A percentile compares a stretch with the other conserved stretches of the same genome.
phyloP scores from a whole-genome alignment of 2,113 vertebrate genomes.

The Cryptotis parvus region DNA sequence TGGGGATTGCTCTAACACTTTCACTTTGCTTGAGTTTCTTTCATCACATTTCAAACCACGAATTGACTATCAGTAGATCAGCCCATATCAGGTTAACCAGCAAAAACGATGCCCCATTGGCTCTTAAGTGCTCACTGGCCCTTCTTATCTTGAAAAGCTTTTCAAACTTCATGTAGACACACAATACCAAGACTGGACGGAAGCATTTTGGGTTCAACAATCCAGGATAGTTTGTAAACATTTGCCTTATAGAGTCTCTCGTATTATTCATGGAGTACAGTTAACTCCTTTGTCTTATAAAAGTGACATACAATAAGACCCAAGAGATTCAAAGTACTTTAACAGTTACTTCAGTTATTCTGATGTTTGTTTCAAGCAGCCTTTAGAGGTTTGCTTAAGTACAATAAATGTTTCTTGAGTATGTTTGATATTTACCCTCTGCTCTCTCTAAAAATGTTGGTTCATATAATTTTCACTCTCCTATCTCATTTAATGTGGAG shows the following conservation, averaged over 20 bases:
- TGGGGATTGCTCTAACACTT: conserved; percentile 27
- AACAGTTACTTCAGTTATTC: too few relatives aligned
- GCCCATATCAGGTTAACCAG: conserved; percentile 66
- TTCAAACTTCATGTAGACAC: conserved; percentile 77
- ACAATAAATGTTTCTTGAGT: conserved; percentile 1
- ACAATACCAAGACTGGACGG: conserved; percentile 72
- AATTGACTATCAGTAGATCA: conserved; percentile 74
- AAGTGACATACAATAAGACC: conserved; percentile 60
- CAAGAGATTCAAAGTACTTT: too few relatives aligned
- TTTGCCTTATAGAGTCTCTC: conserved; percentile 67
- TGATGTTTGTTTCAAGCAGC: too few relatives aligned
- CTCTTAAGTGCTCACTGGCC: conserved; percentile 46
- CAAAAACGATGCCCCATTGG: conserved; percentile 60
- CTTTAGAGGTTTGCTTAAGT: not conserved
- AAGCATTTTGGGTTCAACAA: conserved; percentile 78
- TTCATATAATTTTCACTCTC: not conserved
- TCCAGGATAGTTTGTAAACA: conserved; percentile 80
- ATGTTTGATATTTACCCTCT: conserved; percentile 42
- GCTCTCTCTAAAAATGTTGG: conserved; percentile 40
- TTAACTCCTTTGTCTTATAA: conserved; percentile 49
- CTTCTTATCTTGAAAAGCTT: conserved; percentile 78
- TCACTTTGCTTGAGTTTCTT: conserved; percentile 54
- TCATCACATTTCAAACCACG: conserved; percentile 63
- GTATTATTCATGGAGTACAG: conserved; percentile 51
- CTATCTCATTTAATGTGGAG: not conserved